Conservation (phyloP, 1,140 invertebrate genomes). For the Goniozus legneri region DNA sequence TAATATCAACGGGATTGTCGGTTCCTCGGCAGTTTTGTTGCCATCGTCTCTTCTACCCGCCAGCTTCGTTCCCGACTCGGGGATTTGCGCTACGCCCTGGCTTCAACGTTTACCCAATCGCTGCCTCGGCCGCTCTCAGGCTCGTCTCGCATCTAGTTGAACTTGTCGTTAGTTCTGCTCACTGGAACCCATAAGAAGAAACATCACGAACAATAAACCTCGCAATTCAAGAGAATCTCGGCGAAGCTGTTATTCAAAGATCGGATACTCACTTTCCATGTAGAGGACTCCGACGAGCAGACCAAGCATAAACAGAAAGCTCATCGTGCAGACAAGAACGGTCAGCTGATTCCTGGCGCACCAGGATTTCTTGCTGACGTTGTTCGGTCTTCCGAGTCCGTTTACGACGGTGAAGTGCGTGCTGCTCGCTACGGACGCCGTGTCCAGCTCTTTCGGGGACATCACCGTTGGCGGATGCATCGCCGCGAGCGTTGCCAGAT, state of each 20-base stretch:
- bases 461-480: conserved; percentile 59
- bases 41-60: not conserved
- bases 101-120: conserved; percentile 6
- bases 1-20: too few relatives aligned
- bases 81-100: too few relatives aligned
- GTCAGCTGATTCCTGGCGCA: conserved; percentile 75
- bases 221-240: conserved; percentile 3
- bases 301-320: conserved; percentile 71
- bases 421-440: conserved; percentile 73
- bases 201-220: conserved; percentile 13
- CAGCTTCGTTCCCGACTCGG: not conserved
- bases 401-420: conserved; percentile 83
- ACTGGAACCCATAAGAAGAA: conserved; percentile 54
- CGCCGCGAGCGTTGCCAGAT: conserved; percentile 64
- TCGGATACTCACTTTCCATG: conserved; percentile 55
- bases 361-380: conserved; percentile 59
- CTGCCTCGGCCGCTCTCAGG: not conserved
- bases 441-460: conserved; percentile 55
- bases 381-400: conserved; percentile 65
- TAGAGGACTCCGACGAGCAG: conserved; percentile 68
- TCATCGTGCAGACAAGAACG: conserved; percentile 75
- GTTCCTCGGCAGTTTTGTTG: not conserved
- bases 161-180: conserved; percentile 56
- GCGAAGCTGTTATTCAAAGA: too few relatives aligned
- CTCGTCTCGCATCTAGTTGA: conserved; percentile 28